Base-by-base conservation (phyloP, 2,113 vertebrate genomes). In the human (Homo sapiens) region DNA sequence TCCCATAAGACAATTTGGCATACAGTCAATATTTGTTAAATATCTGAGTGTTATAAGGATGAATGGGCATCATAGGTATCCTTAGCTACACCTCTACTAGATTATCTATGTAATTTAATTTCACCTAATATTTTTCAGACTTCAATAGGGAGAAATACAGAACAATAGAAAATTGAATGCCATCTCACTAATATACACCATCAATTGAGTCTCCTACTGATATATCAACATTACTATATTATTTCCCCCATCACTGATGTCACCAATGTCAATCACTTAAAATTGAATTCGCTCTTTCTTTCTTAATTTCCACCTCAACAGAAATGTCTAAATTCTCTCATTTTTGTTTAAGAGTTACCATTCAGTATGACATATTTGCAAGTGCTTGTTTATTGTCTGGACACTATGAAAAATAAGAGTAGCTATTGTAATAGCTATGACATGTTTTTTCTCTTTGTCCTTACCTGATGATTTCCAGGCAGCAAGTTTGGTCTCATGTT, bases 401-500 rank as follows among this genome's bases (percentile, higher is more conserved):
- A 35, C 14, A 23, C 20, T 64, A 25, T 72, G 14, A 89, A 59
- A 86, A 61, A n/a, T 52, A 30, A 68, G 11, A 86, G 16, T 64
- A 50, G 32, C 8, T 43, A 16, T 20, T 93, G 8, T 59, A 61
- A 18, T 68, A 73, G 57, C 20, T 75, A 1, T 55, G 17, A 6
- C 22, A 23, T 40, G 2, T 7, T 22, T 72, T 93, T 64, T 61
- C 8, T 64, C 43, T 90, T 57, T 50, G 23, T 7, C 66, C 52
- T 94, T 93, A 97, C 92, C 79, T 75, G 87, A 64, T 6, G 1
- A 64, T 81, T 95, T 90, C 84, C 90, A 93, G 94, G 95, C 6
- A 97, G 45, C 27, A 97, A 45, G 57, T 17, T 81, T 76, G 38
- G 13, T 22, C 96, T 97, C 6, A 11, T 72, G 2, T 79, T 73